Evolutionary conservation across 2,888 invertebrate genomes (phyloP).

Genomic region (Thecophora atra): DNA sequence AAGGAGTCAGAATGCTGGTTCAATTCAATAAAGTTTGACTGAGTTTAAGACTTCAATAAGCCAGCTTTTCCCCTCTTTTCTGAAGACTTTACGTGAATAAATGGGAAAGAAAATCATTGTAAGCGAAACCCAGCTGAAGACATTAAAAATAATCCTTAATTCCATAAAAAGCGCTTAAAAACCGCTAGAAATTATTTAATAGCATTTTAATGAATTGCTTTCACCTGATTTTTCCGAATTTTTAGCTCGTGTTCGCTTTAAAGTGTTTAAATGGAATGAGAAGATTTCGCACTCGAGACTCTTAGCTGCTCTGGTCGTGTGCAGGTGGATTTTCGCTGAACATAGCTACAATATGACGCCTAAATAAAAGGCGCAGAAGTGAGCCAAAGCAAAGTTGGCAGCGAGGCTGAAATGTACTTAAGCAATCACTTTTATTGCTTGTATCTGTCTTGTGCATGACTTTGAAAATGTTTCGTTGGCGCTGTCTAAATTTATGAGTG

Average conservation of each 20-base stretch:
- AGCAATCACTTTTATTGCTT: too few species aligned
- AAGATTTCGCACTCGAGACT: constrained; percentile 28
- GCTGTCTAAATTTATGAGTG: too few species aligned
- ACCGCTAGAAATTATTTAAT: not conserved
- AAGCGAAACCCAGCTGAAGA: not conserved
- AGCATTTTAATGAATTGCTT: constrained; percentile 20
- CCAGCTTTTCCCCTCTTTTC: too few species aligned
- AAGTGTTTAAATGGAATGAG: constrained; percentile 28
- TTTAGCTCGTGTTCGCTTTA: constrained; percentile 19
- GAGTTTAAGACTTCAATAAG: too few species aligned
- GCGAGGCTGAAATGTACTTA: too few species aligned
- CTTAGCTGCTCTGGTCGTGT: not conserved
- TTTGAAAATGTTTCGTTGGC: too few species aligned
- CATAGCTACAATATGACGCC: not conserved
- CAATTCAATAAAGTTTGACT: not conserved
- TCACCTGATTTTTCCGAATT: constrained; percentile 15
- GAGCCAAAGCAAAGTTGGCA: not conserved
- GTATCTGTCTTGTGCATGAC: too few species aligned
- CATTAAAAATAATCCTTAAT: not conserved
- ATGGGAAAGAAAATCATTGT: not conserved
- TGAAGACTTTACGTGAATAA: too few species aligned
- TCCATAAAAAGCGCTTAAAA: not conserved
- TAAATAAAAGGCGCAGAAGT: constrained; percentile 6
- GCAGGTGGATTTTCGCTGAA: not conserved
- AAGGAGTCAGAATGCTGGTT: constrained; percentile 14